These are phyloP conservation scores for Arenicola marina DNA, from an alignment of 2,888 invertebrate species.

Conservation along the genomic window DNA sequence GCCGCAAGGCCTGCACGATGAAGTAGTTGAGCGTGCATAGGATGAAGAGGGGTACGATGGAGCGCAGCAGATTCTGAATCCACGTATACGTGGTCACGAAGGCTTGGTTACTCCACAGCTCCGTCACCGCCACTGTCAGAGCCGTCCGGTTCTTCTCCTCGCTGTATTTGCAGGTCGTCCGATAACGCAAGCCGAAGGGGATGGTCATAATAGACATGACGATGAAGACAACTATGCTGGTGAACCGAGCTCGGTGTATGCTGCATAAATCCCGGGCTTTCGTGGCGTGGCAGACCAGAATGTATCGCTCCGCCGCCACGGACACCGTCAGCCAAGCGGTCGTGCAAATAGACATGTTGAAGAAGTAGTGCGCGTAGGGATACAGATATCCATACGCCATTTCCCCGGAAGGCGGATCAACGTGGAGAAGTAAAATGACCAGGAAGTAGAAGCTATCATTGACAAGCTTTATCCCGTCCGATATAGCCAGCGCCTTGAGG, in stretches of 20 bases:
- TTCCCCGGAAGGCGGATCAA: slow-evolving; percentile 17
- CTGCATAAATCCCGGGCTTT: slow-evolving; percentile 12
- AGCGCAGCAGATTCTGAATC: slow-evolving; percentile 54
- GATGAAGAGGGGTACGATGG: slow-evolving; percentile 54
- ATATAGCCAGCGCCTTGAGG: slow-evolving; percentile 32
- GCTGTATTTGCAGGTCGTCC: slow-evolving; percentile 41
- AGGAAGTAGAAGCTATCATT: slow-evolving; percentile 37
- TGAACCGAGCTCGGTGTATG: slow-evolving; percentile 11
- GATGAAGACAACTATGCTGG: slow-evolving; percentile 12
- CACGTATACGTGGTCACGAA: slow-evolving; percentile 54
- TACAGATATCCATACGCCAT: slow-evolving; percentile 29
- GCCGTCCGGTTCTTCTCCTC: slow-evolving; percentile 36
- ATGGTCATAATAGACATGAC: slow-evolving; percentile 39
- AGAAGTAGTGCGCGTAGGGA: slow-evolving; percentile 39
- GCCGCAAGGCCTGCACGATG: slow-evolving; percentile 53
- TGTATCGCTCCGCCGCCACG: slow-evolving; percentile 35
- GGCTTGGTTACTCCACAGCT: slow-evolving; percentile 44
- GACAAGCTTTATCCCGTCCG: slow-evolving; percentile 35
- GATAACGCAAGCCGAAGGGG: slow-evolving; percentile 53
- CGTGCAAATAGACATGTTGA: slow-evolving; percentile 37
- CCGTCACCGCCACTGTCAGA: slow-evolving; percentile 42
- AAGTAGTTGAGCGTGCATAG: slow-evolving; percentile 52
- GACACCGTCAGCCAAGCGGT: slow-evolving; percentile 38
- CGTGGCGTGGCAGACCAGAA: slow-evolving; percentile 30
- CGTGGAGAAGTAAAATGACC: slow-evolving; percentile 25